Percentiles rank a stretch among this genome's conserved stretches.
Evolutionary conservation across 2,797 vertebrate species (phyloP).

Genomic region (Orientallactaga sibirica): DNA sequence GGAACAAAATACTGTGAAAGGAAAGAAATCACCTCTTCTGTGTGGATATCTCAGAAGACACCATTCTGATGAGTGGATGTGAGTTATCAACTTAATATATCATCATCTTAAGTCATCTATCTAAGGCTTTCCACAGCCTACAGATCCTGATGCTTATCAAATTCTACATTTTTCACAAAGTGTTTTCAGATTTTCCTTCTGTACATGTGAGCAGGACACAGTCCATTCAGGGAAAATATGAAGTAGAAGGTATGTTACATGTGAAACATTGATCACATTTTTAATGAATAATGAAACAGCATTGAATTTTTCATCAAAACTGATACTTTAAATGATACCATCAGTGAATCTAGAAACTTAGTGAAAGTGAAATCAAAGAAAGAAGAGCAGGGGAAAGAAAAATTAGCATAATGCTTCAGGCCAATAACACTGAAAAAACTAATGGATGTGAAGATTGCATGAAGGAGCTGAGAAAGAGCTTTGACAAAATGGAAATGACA

Average conservation of each 20-base stretch:
- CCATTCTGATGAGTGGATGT: background rate
- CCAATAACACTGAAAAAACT: background rate
- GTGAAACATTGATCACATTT: background rate
- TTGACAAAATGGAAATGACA: background rate
- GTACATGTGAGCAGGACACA: background rate
- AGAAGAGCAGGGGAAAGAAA: background rate
- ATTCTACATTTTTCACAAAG: background rate
- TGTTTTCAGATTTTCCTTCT: background rate
- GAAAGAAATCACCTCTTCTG: background rate
- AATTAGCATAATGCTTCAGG: background rate
- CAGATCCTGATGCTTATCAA: background rate
- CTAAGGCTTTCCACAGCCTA: background rate
- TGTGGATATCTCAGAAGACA: background rate
- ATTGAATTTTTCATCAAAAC: background rate
- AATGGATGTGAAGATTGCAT: background rate
- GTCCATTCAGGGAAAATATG: background rate
- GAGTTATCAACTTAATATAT: background rate
- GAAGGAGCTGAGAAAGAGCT: background rate
- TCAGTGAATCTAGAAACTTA: background rate
- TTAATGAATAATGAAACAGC: conserved; percentile 14
- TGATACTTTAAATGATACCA: background rate
- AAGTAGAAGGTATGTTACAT: background rate
- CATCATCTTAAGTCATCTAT: background rate
- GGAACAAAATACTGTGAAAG: background rate
- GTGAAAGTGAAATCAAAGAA: background rate